Conservation (phyloP, 2,113 vertebrate genomes). For the Pollimyrus isidori region DNA sequence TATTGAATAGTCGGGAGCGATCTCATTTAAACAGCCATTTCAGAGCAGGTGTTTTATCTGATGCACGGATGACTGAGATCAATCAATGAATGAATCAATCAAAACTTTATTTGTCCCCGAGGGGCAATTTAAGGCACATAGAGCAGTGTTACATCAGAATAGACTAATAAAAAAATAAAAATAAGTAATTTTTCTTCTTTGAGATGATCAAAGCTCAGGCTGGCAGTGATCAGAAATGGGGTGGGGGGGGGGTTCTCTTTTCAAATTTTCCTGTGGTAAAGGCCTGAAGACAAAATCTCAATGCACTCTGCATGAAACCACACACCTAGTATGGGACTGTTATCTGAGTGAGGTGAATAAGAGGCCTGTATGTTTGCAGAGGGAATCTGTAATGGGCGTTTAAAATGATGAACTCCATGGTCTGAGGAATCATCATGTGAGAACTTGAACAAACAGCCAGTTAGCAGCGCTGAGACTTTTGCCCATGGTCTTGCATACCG, state of each 20-base stretch:
- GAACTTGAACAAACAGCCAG: slow-evolving; percentile 23
- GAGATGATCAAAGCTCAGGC: too few relatives aligned
- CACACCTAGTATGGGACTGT: not conserved
- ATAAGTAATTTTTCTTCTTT: too few relatives aligned
- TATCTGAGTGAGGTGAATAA: not conserved
- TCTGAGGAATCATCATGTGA: not conserved
- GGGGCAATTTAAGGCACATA: too few relatives aligned
- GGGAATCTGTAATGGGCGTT: not conserved
- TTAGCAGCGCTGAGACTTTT: not conserved
- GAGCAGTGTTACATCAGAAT: too few relatives aligned
- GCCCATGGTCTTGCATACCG: not conserved
- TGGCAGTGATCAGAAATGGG: too few relatives aligned
- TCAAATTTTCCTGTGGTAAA: not conserved
- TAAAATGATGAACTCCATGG: slow-evolving; percentile 7
- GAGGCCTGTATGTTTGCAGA: not conserved
- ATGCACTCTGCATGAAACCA: not conserved
- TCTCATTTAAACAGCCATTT: not conserved
- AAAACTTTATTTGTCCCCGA: too few relatives aligned
- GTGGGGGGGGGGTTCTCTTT: not conserved
- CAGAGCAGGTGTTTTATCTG: not conserved
- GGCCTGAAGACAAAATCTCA: not conserved
- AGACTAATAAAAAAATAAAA: too few relatives aligned
- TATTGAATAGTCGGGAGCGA: not conserved
- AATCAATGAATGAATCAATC: too few relatives aligned
- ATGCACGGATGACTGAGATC: not conserved